Evolutionary conservation across 2,888 invertebrate genomes (phyloP), one percentile per base, ranked within the genome.

Genomic region (Ochropleura leucogaster): DNA sequence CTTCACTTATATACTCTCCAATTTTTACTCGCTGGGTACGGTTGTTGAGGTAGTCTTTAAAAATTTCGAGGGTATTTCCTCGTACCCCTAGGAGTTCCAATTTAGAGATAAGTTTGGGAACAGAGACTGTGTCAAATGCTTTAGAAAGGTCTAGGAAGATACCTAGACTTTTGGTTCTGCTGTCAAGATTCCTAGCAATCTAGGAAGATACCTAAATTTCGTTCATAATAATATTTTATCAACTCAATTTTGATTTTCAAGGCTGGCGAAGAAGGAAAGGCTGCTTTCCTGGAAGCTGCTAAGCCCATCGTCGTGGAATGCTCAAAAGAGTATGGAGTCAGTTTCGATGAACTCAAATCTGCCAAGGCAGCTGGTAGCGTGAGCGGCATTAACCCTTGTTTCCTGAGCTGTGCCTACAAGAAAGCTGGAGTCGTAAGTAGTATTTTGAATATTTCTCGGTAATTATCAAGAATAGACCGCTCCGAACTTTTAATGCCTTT

Each of bases 401-500:
- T 85, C 77, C 16, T 87, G 20, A 68, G 66, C 40, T 86, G 86
- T 46, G 63, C 76, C 1, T 77, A 83, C 53, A 80, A 87, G 71
- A 87, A 82, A 57, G 49, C 70, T 55, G 84, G 77, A 74, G 57
- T 88, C 4, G 89, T 89, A 81, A 84, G 89, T 83, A 70, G 4
- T 18, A 44, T 40, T 8, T 20, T 16, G 0, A 68, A 46, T 30
- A 6, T n/a, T 40, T 0, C 4, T 30, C n/a, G 30, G 8, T 18
- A 1, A 18, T 10, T 69, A 16, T 12, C n/a, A 68, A 67, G 18
- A 20, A 30, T 0, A 6, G 16, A 46, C 9, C 8, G n/a, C 20
- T 42, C 10, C 12, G 0, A 68, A 20, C 4, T 42, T 40, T 4
- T 4, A n/a, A 1, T 68, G 5, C 8, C 5, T 20, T 70, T 46